Base-by-base conservation (phyloP, 23 tunicate species). In the Botrylloides violaceus region DNA sequence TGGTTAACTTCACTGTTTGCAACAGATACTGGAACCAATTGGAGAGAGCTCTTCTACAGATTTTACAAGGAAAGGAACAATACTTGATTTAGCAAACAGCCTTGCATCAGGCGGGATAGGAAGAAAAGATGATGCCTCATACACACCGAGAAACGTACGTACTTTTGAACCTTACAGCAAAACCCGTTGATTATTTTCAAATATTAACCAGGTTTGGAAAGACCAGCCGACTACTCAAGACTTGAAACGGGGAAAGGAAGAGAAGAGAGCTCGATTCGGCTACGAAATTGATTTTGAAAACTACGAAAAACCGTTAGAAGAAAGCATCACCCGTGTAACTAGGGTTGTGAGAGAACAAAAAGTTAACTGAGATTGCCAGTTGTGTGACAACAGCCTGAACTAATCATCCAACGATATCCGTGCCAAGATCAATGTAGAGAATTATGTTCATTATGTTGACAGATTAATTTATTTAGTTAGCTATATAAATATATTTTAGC, bases 201-300 rank as follows among this genome's bases (percentile, higher is more conserved):
- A 59, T 59, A 6, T 59, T 26, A 4, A 4, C 36, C 37, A 90
- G 97, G 75, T 80, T 61, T 90, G 97, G 97, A 75, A 59, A 20
- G 77, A 79, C 57, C 82, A 83, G 74, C 65, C 72, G 29, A 83
- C 97, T 25, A 90, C 97, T 0, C 58, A 73, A 30, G 82, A 79
- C 33, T 50, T 90, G 49, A 49, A 72, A 49, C 31, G 68, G 27
- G 81, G 78, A 27, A 79, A 79, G 66, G 77, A 74, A 50, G 82
- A 83, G 58, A 83, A 90, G 27, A 72, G 97, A 74, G 79, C 62
- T 2, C 74, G 97, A 60, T 90, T 71, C 50, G 97, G 97, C 5
- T 53, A 70, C 64, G 97, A 90, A 75, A 76, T 90, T 19, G 97
- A 90, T 63, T 90, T 90, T 36, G 97, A 90, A 21, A 76, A 33